phyloP scores from a whole-genome alignment of 1,140 invertebrate genomes.

The Ceratosolen solmsi region DNA sequence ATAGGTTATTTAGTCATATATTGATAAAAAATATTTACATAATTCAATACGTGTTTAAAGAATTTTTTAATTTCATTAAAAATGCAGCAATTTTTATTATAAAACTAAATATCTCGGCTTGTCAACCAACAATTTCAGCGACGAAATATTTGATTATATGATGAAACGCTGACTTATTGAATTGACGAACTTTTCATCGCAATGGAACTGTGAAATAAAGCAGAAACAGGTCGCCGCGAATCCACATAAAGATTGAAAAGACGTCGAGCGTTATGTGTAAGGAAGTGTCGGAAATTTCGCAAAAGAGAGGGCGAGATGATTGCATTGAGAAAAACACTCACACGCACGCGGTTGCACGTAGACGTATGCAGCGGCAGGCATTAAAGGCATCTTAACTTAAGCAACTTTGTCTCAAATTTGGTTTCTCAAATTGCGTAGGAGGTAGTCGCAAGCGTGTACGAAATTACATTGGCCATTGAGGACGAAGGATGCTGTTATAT shows the following conservation, averaged over 20 bases:
- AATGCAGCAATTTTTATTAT: too few relatives aligned
- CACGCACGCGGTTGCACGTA: background rate
- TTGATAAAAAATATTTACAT: too few relatives aligned
- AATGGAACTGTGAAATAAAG: background rate
- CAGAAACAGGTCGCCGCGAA: background rate
- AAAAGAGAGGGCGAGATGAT: background rate
- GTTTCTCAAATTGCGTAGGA: constrained; percentile 1
- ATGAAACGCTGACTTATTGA: background rate
- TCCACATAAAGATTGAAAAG: constrained; percentile 1
- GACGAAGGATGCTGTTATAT: too few relatives aligned
- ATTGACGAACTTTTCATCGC: background rate
- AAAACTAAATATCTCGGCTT: too few relatives aligned
- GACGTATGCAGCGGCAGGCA: background rate
- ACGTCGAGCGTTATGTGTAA: background rate
- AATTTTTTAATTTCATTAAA: too few relatives aligned
- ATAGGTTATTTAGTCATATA: too few relatives aligned
- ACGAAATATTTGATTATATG: background rate
- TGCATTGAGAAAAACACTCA: background rate
- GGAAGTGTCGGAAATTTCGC: constrained; percentile 10
- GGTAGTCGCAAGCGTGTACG: background rate
- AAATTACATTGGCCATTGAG: background rate
- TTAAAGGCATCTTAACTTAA: background rate
- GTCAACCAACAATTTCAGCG: too few relatives aligned
- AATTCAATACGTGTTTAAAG: too few relatives aligned
- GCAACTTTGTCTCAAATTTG: background rate